phyloP scores from a whole-genome alignment of 2,888 invertebrate genomes.

The Meghimatium bilineatum region DNA sequence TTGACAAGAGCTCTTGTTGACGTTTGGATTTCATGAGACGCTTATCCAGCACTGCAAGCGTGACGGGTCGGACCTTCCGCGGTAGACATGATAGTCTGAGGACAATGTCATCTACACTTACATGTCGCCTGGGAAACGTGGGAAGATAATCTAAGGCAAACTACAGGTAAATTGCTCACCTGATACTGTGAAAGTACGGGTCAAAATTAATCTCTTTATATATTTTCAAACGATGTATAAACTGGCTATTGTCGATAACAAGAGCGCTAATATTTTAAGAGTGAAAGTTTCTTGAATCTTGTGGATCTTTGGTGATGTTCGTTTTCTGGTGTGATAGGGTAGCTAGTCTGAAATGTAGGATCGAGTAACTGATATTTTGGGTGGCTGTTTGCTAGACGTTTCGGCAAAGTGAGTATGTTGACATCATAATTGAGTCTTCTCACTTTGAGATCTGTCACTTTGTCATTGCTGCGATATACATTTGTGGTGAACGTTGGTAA shows the following conservation, averaged over 20 bases:
- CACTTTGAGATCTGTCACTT: neutral
- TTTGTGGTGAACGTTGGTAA: too few species aligned
- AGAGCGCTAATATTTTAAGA: neutral
- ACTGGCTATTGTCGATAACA: neutral
- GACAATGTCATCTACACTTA: conserved; percentile 12
- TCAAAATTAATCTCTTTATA: conserved; percentile 19
- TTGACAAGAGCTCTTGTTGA: neutral
- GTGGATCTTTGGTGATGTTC: conserved; percentile 2
- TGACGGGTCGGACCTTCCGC: neutral
- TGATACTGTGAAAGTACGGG: neutral
- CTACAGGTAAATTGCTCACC: conserved; percentile 1
- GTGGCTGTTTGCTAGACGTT: conserved; percentile 16
- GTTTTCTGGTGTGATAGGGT: neutral
- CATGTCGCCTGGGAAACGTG: conserved; percentile 9
- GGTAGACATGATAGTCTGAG: too few species aligned
- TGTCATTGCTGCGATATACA: too few species aligned
- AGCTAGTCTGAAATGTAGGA: neutral
- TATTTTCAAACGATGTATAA: conserved; percentile 15
- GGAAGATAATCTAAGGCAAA: conserved; percentile 13
- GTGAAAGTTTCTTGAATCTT: neutral
- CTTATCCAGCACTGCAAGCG: neutral
- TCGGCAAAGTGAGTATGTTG: neutral
- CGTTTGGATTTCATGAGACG: conserved; percentile 1
- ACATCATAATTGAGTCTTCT: neutral
- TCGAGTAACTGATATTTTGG: neutral